A percentile compares a stretch with the other conserved stretches of the same genome.
Evolutionary conservation across 2,797 vertebrate genomes (phyloP).

Genomic region (Nyctalus aviator): DNA sequence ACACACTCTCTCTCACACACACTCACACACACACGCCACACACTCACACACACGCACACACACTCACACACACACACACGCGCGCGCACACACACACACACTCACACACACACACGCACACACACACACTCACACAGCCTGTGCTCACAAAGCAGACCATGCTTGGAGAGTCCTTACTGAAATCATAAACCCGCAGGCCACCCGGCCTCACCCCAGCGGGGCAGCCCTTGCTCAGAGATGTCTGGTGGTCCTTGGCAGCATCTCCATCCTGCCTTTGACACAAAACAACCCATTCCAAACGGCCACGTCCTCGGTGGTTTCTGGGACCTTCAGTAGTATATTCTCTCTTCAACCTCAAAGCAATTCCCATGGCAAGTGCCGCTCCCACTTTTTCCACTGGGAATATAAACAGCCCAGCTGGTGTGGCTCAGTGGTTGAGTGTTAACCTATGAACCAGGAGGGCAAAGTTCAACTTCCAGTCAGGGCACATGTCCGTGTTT

Average conservation of each 20-base stretch:
- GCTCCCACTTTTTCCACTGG: conserved; percentile 15
- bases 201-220: background rate
- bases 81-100: too few relatives aligned
- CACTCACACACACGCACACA: background rate
- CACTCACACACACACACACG: background rate
- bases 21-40: background rate
- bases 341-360: conserved; percentile 50
- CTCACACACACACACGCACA: background rate
- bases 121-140: background rate
- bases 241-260: background rate
- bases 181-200: background rate
- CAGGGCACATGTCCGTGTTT: background rate
- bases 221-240: background rate
- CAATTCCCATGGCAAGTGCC: background rate
- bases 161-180: background rate
- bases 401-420: background rate
- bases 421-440: background rate
- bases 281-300: conserved; percentile 27
- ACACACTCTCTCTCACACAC: too few relatives aligned
- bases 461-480: background rate
- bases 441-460: background rate
- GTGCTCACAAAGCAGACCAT: conserved; percentile 18
- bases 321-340: conserved; percentile 24
- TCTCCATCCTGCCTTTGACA: background rate
- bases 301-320: background rate